Conservation (phyloP, 2,888 invertebrate species). For the Scaptomyza flava region DNA sequence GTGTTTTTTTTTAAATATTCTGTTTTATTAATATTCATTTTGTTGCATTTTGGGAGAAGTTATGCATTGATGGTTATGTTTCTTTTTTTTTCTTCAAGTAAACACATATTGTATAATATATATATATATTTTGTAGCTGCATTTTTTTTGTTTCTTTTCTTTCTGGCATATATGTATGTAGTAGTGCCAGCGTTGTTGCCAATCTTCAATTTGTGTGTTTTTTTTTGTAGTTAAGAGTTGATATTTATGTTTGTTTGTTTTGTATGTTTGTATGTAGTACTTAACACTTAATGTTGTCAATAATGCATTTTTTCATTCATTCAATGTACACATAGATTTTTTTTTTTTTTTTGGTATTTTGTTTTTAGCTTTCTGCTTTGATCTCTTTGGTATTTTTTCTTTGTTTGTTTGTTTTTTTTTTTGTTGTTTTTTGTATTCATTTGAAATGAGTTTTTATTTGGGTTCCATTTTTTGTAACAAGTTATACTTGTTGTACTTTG, state of each 20-base stretch:
- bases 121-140: slow-evolving; percentile 1
- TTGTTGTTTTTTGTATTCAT: slow-evolving; percentile 22
- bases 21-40: not conserved
- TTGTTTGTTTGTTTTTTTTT: not conserved
- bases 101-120: slow-evolving; percentile 29
- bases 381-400: not conserved
- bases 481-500: slow-evolving; percentile 38
- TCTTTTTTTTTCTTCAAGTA: slow-evolving; percentile 28
- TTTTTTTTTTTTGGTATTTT: not conserved
- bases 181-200: not conserved
- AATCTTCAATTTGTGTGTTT: slow-evolving; percentile 22
- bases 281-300: slow-evolving; percentile 40
- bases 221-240: slow-evolving; percentile 23
- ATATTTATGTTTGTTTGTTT: slow-evolving; percentile 3
- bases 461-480: slow-evolving; percentile 38
- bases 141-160: slow-evolving; percentile 5
- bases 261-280: slow-evolving; percentile 1
- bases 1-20: not conserved
- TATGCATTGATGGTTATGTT: slow-evolving; percentile 14
- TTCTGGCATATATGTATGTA: not conserved
- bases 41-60: slow-evolving; percentile 14
- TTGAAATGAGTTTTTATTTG: slow-evolving; percentile 56
- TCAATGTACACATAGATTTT: slow-evolving; percentile 45
- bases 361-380: slow-evolving; percentile 2
- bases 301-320: slow-evolving; percentile 44